These are phyloP conservation scores for Xestobium rufovillosum DNA, from an alignment of 2,888 invertebrate species.

Conservation along the genomic window DNA sequence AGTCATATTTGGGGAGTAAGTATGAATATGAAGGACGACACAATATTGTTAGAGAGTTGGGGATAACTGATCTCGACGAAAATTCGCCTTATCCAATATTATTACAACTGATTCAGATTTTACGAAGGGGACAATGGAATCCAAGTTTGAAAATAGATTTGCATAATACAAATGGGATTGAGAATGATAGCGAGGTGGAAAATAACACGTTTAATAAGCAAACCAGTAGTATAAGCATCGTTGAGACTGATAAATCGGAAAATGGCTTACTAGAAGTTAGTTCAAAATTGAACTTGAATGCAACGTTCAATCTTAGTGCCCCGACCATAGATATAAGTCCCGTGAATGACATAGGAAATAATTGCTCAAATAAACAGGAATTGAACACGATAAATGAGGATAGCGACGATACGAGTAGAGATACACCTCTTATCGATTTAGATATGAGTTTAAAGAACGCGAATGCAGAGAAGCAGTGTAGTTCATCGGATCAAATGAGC, in stretches of 20 bases:
- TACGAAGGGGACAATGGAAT: conserved; percentile 31
- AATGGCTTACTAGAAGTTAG: neutral
- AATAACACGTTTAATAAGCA: conserved; percentile 6
- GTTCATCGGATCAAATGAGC: neutral
- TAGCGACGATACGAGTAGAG: too few species aligned
- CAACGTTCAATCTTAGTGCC: neutral
- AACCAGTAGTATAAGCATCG: conserved; percentile 3
- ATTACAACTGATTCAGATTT: conserved; percentile 35
- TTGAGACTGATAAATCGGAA: neutral
- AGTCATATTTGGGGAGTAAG: conserved; percentile 61
- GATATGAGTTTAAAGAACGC: neutral
- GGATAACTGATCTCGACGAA: conserved; percentile 28
- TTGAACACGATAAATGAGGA: conserved; percentile 1
- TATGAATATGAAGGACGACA: conserved; percentile 53
- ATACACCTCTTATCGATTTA: neutral
- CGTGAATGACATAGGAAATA: too few species aligned
- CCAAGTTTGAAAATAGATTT: conserved; percentile 22
- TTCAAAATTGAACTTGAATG: neutral
- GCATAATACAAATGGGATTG: conserved; percentile 16
- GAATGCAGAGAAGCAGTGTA: neutral
- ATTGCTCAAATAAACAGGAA: neutral
- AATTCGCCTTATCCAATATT: conserved; percentile 33
- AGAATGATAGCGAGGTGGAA: conserved; percentile 13
- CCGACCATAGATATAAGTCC: neutral
- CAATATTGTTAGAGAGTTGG: conserved; percentile 35